Evolutionary conservation across 2,888 invertebrate species (phyloP).

Genomic region (Calameuta pallipes): DNA sequence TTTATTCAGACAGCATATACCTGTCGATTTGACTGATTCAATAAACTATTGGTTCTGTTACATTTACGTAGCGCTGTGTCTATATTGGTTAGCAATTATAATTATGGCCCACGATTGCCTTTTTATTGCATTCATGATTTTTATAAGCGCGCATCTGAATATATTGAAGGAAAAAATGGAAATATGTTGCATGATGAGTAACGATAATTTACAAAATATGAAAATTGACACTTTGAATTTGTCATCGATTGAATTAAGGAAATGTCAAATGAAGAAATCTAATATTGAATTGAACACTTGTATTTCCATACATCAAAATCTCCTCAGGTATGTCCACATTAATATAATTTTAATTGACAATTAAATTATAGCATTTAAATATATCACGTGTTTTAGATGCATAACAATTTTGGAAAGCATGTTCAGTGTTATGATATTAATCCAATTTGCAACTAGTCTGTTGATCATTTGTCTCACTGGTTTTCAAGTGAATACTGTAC

Average conservation of each 20-base stretch:
- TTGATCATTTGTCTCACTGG: conserved; percentile 28
- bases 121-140: conserved; percentile 29
- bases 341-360: neutral
- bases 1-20: no score
- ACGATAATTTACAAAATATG: conserved; percentile 11
- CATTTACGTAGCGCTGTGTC: no score
- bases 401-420: conserved; percentile 26
- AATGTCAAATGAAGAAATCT: no score
- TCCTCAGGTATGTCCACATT: conserved; percentile 21
- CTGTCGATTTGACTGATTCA: no score
- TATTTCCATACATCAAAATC: conserved; percentile 27
- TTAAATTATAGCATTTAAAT: no score
- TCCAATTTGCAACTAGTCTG: conserved; percentile 31
- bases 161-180: conserved; percentile 26
- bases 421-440: conserved; percentile 29
- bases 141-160: conserved; percentile 28
- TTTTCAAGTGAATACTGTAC: conserved; percentile 31
- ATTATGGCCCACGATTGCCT: conserved; percentile 23
- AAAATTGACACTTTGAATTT: conserved; percentile 12
- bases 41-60: no score
- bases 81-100: no score
- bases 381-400: conserved; percentile 18
- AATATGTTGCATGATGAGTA: conserved; percentile 10
- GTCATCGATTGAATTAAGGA: neutral
- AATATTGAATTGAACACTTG: conserved; percentile 27